Evolutionary conservation across 2,888 invertebrate species (phyloP).

Genomic region (Pseudococcus jackbeardsleyi): DNA sequence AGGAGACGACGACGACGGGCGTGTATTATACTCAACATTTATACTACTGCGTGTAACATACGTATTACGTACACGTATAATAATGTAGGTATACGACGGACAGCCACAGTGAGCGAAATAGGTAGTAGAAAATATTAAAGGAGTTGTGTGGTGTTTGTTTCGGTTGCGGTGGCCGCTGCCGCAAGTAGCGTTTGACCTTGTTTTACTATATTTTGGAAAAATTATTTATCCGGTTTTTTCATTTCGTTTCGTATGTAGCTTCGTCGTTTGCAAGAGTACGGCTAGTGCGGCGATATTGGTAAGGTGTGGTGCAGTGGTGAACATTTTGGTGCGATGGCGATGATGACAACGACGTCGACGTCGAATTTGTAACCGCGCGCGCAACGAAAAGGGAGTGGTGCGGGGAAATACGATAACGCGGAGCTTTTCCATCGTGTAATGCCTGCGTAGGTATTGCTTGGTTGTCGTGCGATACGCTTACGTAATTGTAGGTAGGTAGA

Average conservation of each 20-base stretch:
- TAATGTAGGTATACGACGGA: not conserved
- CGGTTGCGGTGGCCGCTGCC: not conserved
- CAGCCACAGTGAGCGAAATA: not conserved
- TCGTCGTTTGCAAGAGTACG: not conserved
- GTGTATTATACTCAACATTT: not conserved
- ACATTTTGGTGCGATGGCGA: not conserved
- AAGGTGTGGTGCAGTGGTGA: not conserved
- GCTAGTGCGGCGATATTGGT: not conserved
- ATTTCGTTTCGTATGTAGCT: not conserved
- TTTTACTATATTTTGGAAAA: conserved; percentile 18
- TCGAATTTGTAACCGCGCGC: conserved; percentile 3
- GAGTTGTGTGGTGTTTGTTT: not conserved
- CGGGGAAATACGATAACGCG: not conserved
- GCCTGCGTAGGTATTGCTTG: not conserved
- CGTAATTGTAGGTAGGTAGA: not conserved
- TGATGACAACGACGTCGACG: conserved; percentile 10
- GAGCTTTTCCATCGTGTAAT: not conserved
- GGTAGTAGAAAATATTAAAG: no score
- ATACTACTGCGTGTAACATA: not conserved
- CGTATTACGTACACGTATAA: not conserved
- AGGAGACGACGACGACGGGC: not conserved
- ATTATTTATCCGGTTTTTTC: conserved; percentile 39
- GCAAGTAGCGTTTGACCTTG: conserved; percentile 23
- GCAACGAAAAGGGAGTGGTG: not conserved
- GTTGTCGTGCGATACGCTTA: not conserved